phyloP scores from a whole-genome alignment of 2,888 invertebrate species.

The Folsomia candida region DNA sequence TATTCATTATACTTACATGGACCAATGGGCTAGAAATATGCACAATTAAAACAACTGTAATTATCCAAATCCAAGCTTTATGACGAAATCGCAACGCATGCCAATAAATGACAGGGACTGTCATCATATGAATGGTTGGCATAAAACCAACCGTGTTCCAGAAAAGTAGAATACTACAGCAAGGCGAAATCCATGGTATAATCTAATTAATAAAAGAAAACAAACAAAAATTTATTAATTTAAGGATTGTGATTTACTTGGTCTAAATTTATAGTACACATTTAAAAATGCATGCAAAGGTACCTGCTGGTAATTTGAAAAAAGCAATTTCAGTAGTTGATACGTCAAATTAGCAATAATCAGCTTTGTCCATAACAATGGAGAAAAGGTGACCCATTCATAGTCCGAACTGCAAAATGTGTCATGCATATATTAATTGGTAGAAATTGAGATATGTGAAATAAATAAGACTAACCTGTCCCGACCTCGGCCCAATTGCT shows the following conservation, averaged over 20 bases:
- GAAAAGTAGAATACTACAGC: too few relatives aligned
- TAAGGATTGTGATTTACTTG: too few relatives aligned
- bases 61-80: constrained; percentile 60
- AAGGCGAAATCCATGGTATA: constrained; percentile 28
- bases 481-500: constrained; percentile 60
- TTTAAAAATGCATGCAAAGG: too few relatives aligned
- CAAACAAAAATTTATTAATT: too few relatives aligned
- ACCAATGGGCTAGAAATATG: constrained; percentile 37
- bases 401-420: neutral
- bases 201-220: constrained; percentile 23
- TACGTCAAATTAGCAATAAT: constrained; percentile 12
- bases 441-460: too few relatives aligned
- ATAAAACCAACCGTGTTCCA: constrained; percentile 57
- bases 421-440: too few relatives aligned
- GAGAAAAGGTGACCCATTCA: neutral
- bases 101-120: constrained; percentile 62
- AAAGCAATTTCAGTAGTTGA: constrained; percentile 10
- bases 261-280: too few relatives aligned
- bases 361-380: neutral
- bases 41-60: constrained; percentile 58
- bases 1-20: neutral
- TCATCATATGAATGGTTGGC: constrained; percentile 58
- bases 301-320: neutral
- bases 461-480: too few relatives aligned
- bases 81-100: constrained; percentile 57